Conservation (phyloP, 2,888 invertebrate species). For the Drosophila demipolita region DNA sequence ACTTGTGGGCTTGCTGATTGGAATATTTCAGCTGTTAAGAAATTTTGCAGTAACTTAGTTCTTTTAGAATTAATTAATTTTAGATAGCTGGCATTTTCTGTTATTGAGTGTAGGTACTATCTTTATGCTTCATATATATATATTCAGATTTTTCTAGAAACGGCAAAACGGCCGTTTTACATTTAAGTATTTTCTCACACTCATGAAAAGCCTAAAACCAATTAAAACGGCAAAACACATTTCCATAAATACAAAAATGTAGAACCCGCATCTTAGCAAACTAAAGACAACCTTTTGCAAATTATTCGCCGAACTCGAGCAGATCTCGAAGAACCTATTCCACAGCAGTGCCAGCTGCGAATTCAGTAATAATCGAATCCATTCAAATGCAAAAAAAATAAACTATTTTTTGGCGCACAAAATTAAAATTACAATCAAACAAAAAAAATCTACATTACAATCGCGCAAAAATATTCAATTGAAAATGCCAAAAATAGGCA, state of each 20-base stretch:
- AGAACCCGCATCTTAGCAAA: conserved; percentile 35
- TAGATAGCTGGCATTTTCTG: not conserved
- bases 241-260: conserved; percentile 39
- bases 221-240: conserved; percentile 14
- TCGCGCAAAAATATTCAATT: conserved; percentile 72
- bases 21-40: not conserved
- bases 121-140: not conserved
- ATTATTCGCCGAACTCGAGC: conserved; percentile 24
- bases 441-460: conserved; percentile 83
- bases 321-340: conserved; percentile 17
- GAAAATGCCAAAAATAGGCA: conserved; percentile 65
- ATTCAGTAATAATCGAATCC: conserved; percentile 46
- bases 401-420: conserved; percentile 58
- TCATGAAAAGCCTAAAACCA: not conserved
- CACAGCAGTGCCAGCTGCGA: conserved; percentile 64
- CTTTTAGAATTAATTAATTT: not conserved
- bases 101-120: not conserved
- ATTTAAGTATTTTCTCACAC: conserved; percentile 36
- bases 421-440: conserved; percentile 67
- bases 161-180: not conserved
- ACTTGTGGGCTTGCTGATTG: not conserved
- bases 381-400: conserved; percentile 76
- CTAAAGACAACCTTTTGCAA: conserved; percentile 39
- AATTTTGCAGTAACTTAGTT: not conserved
- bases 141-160: not conserved